These are phyloP conservation scores for Germaria angustata DNA, from an alignment of 2,888 invertebrate species.

Conservation along the genomic window DNA sequence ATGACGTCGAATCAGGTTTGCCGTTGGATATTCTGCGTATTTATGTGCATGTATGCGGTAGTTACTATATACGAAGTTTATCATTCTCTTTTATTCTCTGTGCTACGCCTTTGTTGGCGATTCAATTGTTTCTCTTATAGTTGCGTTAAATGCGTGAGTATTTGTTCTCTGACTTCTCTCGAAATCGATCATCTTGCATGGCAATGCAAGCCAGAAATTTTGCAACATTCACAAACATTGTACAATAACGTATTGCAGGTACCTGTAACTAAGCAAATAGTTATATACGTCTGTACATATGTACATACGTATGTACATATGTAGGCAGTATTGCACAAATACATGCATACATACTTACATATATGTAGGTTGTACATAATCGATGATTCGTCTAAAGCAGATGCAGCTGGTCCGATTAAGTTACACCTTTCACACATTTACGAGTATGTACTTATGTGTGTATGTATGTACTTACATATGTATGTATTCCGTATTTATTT, in stretches of 20 bases:
- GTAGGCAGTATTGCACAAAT: background rate
- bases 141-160: conserved; percentile 75
- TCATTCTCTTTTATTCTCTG: conserved; percentile 42
- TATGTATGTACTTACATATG: background rate
- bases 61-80: background rate
- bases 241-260: too few relatives aligned
- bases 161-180: conserved; percentile 68
- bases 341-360: too few relatives aligned
- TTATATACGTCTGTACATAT: too few relatives aligned
- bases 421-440: too few relatives aligned
- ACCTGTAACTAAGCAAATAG: too few relatives aligned
- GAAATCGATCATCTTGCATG: conserved; percentile 60
- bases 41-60: background rate
- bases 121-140: conserved; percentile 42
- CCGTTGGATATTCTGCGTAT: conserved; percentile 60
- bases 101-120: conserved; percentile 59
- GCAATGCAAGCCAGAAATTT: background rate
- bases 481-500: background rate
- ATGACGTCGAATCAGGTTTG: conserved; percentile 63
- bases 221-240: background rate
- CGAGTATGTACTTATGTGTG: too few relatives aligned
- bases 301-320: background rate
- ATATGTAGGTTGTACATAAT: too few relatives aligned
- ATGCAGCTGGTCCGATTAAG: too few relatives aligned
- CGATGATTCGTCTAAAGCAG: too few relatives aligned